phyloP scores from a whole-genome alignment of 2,888 invertebrate genomes.

The Drosophila mercatorum region DNA sequence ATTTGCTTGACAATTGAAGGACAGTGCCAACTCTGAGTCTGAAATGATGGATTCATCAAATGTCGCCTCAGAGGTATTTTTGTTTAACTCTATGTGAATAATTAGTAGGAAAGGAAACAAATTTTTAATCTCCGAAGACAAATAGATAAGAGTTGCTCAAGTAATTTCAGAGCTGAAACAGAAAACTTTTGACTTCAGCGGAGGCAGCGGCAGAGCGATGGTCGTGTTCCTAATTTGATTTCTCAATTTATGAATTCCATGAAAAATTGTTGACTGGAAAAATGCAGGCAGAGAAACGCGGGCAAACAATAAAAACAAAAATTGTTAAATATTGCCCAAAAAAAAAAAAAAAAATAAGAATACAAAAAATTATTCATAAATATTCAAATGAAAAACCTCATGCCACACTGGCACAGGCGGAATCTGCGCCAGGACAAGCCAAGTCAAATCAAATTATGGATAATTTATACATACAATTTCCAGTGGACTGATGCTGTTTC shows the following conservation, averaged over 20 bases:
- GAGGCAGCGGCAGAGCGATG: neutral
- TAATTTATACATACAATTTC: slow-evolving; percentile 67
- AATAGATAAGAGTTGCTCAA: slow-evolving; percentile 20
- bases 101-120: slow-evolving; percentile 1
- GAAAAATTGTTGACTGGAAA: slow-evolving; percentile 51
- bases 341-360: slow-evolving; percentile 22
- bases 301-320: slow-evolving; percentile 35
- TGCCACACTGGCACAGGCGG: slow-evolving; percentile 28
- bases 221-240: slow-evolving; percentile 37
- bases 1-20: neutral
- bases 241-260: slow-evolving; percentile 36
- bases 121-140: slow-evolving; percentile 23
- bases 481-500: slow-evolving; percentile 43
- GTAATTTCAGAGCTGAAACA: slow-evolving; percentile 28
- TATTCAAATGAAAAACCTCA: slow-evolving; percentile 75
- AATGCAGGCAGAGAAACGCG: slow-evolving; percentile 32
- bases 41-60: slow-evolving; percentile 10
- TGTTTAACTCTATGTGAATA: slow-evolving; percentile 12
- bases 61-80: slow-evolving; percentile 2
- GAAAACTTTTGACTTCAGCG: slow-evolving; percentile 15
- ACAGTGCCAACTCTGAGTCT: neutral
- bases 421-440: slow-evolving; percentile 40
- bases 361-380: slow-evolving; percentile 63
- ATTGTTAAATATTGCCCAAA: slow-evolving; percentile 22
- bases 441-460: slow-evolving; percentile 76